These are phyloP conservation scores for Drosophila borealis DNA, from an alignment of 2,888 invertebrate species.

Conservation along the genomic window DNA sequence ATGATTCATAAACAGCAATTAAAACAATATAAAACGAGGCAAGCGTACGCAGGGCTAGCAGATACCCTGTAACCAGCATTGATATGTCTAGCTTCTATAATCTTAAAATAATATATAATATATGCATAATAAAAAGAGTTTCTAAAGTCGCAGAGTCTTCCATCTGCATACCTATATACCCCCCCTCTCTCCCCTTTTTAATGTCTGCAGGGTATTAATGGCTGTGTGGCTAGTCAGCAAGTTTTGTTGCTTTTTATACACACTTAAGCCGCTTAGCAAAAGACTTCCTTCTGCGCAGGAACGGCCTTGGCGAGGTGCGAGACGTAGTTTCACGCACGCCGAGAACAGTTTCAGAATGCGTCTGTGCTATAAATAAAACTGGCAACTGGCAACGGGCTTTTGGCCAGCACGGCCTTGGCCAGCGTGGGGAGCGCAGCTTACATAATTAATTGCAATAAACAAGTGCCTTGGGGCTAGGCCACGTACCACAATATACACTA, in stretches of 20 bases:
- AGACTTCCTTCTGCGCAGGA: constrained; percentile 72
- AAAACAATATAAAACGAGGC: constrained; percentile 34
- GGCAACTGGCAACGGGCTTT: constrained; percentile 17
- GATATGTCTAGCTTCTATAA: too few species aligned
- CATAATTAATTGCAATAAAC: constrained; percentile 77
- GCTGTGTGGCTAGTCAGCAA: constrained; percentile 37
- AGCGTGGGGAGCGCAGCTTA: constrained; percentile 51
- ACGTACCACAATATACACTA: neutral
- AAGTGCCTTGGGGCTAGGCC: constrained; percentile 32
- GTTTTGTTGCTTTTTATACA: constrained; percentile 15
- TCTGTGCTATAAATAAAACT: constrained; percentile 63
- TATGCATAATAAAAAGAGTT: too few species aligned
- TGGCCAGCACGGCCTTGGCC: constrained; percentile 48
- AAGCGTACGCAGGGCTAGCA: too few species aligned
- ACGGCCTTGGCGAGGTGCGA: constrained; percentile 51
- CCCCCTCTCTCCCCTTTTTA: too few species aligned
- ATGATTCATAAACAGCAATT: constrained; percentile 71
- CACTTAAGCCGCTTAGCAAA: constrained; percentile 62
- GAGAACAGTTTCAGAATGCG: constrained; percentile 68
- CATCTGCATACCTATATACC: too few species aligned
- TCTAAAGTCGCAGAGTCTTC: too few species aligned
- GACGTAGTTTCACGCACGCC: constrained; percentile 59
- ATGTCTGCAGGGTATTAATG: too few species aligned
- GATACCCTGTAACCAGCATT: too few species aligned
- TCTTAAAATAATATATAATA: too few species aligned